phyloP scores from a whole-genome alignment of 2,797 vertebrate genomes.

The Yasuhikotakia modesta region DNA sequence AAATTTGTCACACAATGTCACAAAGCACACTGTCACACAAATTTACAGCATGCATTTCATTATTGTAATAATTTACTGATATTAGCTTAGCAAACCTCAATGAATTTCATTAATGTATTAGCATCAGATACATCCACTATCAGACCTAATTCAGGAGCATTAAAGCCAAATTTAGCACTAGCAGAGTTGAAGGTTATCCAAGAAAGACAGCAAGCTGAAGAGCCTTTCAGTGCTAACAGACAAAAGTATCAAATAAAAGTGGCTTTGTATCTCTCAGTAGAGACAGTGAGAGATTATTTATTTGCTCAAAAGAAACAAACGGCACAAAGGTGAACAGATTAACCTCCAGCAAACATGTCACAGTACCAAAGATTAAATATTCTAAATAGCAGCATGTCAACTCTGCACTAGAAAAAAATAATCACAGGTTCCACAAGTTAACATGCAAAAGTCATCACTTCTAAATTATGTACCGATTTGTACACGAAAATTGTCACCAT shows the following conservation, averaged over 20 bases:
- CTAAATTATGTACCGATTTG: too few relatives aligned
- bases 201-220: background rate
- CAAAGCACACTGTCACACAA: too few relatives aligned
- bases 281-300: background rate
- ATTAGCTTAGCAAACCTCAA: too few relatives aligned
- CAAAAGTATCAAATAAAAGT: background rate
- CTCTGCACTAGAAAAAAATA: background rate
- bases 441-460: background rate
- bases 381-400: background rate
- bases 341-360: constrained; percentile 4
- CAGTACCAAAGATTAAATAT: background rate
- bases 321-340: background rate
- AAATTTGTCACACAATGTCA: too few relatives aligned
- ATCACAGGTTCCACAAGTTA: background rate
- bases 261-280: background rate
- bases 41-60: too few relatives aligned
- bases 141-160: background rate
- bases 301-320: background rate
- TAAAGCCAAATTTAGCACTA: too few relatives aligned
- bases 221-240: background rate
- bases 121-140: background rate
- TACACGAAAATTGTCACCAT: too few relatives aligned
- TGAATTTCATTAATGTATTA: too few relatives aligned
- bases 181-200: background rate
- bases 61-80: too few relatives aligned